Conservation (phyloP, 2,888 invertebrate species). For the Calameuta idolon region DNA sequence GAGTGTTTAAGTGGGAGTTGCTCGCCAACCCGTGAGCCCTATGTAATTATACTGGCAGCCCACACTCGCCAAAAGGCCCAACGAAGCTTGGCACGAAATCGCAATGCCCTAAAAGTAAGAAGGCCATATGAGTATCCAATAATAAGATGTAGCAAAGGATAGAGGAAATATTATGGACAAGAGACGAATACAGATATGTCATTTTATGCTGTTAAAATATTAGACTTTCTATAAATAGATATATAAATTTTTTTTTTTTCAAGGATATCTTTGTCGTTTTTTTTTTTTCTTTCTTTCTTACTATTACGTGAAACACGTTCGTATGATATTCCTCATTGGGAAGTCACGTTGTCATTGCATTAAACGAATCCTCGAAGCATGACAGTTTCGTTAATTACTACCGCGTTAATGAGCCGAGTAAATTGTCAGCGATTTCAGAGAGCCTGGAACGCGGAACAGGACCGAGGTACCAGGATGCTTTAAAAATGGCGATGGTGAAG, state of each 20-base stretch:
- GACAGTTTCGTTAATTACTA: background rate
- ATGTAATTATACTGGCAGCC: constrained; percentile 56
- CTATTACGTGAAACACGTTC: background rate
- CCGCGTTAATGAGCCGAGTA: background rate
- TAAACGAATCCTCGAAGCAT: background rate
- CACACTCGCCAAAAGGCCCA: constrained; percentile 39
- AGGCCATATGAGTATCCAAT: constrained; percentile 4
- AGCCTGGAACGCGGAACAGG: background rate
- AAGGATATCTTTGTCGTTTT: background rate
- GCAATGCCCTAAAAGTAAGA: constrained; percentile 29
- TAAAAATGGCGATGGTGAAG: background rate
- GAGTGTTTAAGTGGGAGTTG: constrained; percentile 61
- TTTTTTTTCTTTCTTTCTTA: background rate
- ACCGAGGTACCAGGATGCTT: background rate
- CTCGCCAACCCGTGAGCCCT: constrained; percentile 49
- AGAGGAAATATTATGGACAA: background rate
- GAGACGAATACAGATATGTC: background rate
- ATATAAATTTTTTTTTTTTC: background rate
- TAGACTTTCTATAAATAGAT: background rate
- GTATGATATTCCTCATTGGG: background rate
- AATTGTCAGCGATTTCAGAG: background rate
- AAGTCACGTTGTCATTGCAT: background rate
- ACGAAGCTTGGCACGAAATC: constrained; percentile 34
- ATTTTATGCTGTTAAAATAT: background rate
- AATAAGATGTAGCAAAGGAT: background rate